Evolutionary conservation across 2,797 vertebrate species (phyloP).

Genomic region (Ptychadena robeensis): DNA sequence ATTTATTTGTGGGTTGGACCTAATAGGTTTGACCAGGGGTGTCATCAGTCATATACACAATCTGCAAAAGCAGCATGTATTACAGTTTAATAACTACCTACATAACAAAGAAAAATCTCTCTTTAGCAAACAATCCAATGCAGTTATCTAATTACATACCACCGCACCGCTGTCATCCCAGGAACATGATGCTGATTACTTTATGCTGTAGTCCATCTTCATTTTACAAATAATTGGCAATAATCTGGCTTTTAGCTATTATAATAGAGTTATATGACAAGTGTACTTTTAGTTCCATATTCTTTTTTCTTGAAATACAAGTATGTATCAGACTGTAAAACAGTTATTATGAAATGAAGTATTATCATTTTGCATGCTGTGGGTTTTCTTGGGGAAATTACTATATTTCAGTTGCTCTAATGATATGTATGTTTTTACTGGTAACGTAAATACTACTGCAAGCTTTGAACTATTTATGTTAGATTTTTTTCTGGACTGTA

Average conservation of each 20-base stretch:
- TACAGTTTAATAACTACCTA: constrained; percentile 32
- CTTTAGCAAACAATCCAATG: constrained; percentile 19
- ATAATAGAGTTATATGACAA: not conserved
- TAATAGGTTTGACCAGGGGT: too few relatives aligned
- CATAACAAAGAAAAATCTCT: constrained; percentile 31
- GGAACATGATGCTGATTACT: constrained; percentile 20
- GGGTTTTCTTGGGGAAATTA: not conserved
- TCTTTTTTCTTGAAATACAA: not conserved
- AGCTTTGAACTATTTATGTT: not conserved
- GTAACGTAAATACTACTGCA: not conserved
- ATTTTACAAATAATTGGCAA: not conserved
- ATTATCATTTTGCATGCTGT: not conserved
- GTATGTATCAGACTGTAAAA: not conserved
- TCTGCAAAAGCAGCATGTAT: constrained; percentile 4
- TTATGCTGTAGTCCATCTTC: not conserved
- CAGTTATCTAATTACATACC: constrained; percentile 26
- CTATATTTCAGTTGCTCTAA: constrained; percentile 2
- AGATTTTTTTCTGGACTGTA: not conserved
- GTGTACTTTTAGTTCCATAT: not conserved
- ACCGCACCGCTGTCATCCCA: constrained; percentile 8
- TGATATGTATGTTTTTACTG: not conserved
- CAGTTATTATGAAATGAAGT: not conserved
- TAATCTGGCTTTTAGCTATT: not conserved
- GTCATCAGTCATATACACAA: not conserved
- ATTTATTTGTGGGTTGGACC: too few relatives aligned